phyloP scores from a whole-genome alignment of 2,113 vertebrate species.

The Natator depressus region DNA sequence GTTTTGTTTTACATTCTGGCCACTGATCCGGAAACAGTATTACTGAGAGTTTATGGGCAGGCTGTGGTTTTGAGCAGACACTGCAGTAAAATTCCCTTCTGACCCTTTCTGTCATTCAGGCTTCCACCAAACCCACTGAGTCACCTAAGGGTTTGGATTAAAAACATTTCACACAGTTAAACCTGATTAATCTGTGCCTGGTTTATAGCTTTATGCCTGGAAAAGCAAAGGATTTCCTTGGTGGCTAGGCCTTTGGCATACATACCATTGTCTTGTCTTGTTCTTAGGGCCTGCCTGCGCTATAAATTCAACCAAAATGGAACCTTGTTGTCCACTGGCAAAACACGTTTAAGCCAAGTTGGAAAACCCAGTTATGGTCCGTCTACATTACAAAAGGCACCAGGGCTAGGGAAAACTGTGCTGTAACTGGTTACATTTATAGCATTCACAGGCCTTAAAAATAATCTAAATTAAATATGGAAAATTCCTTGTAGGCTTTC shows the following conservation, averaged over 20 bases:
- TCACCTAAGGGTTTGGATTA: slow-evolving; percentile 42
- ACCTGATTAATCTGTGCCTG: slow-evolving; percentile 1
- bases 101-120: slow-evolving; percentile 36
- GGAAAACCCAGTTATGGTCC: neutral
- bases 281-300: neutral
- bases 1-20: slow-evolving; percentile 62
- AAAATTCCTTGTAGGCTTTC: neutral
- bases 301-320: rapidly evolving
- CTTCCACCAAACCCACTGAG: neutral
- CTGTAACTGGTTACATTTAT: neutral
- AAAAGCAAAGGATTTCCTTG: neutral
- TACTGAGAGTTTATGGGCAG: slow-evolving; percentile 32
- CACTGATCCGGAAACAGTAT: neutral
- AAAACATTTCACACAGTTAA: neutral
- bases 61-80: slow-evolving; percentile 42
- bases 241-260: neutral
- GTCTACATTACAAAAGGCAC: neutral
- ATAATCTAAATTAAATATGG: neutral
- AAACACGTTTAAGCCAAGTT: rapidly evolving
- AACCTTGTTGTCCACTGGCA: neutral
- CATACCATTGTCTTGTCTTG: neutral
- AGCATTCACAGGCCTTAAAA: neutral
- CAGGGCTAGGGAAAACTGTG: neutral
- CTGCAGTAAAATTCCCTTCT: slow-evolving; percentile 47
- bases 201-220: neutral